These are phyloP conservation scores for Brachylomia viminalis DNA, from an alignment of 2,888 invertebrate genomes.

Conservation along the genomic window DNA sequence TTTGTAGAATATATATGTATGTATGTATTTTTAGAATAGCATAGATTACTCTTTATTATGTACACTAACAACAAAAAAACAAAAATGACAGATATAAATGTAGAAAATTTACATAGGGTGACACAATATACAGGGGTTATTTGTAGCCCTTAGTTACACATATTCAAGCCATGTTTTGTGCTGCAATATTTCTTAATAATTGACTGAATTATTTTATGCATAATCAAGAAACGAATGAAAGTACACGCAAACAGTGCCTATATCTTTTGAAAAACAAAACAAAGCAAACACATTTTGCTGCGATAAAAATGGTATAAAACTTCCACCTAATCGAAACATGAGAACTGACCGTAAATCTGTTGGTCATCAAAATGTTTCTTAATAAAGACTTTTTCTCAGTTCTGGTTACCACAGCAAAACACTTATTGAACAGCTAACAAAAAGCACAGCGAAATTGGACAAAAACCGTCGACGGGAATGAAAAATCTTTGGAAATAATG, in stretches of 20 bases:
- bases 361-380: background rate
- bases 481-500: constrained; percentile 19
- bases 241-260: background rate
- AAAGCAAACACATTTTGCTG: background rate
- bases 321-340: background rate
- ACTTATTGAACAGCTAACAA: constrained; percentile 40
- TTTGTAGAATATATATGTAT: too few relatives aligned
- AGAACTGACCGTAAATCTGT: background rate
- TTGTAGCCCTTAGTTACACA: background rate
- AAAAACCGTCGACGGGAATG: constrained; percentile 23
- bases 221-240: background rate
- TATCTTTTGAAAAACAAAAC: background rate
- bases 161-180: background rate
- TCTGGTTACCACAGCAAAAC: constrained; percentile 18
- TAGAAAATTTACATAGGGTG: too few relatives aligned
- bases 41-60: too few relatives aligned
- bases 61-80: too few relatives aligned
- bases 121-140: too few relatives aligned
- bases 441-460: constrained; percentile 46
- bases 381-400: constrained; percentile 6
- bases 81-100: too few relatives aligned
- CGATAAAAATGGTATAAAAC: constrained; percentile 6
- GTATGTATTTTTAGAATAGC: too few relatives aligned
- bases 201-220: background rate
- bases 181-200: background rate